These are phyloP conservation scores for Erethizon dorsatum DNA, from an alignment of 2,797 vertebrate genomes.

Conservation along the genomic window DNA sequence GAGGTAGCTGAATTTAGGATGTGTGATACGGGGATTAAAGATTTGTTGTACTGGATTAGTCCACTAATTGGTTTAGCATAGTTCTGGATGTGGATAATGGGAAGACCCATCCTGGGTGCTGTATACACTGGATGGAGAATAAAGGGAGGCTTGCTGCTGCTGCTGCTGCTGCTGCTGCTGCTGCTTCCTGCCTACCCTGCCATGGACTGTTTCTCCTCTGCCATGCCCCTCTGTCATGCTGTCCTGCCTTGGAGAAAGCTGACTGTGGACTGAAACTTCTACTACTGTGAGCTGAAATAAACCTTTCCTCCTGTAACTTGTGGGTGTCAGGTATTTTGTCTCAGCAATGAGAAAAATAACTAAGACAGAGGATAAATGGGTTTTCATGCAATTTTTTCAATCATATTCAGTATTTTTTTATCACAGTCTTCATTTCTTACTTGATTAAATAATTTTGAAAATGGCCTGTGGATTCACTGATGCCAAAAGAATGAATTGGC, in stretches of 20 bases:
- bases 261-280: not conserved
- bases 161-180: no score
- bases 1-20: not conserved
- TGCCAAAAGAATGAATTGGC: not conserved
- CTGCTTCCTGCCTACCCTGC: not conserved
- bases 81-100: not conserved
- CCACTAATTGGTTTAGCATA: not conserved
- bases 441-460: conserved; percentile 18
- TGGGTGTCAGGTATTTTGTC: not conserved
- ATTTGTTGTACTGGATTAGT: not conserved
- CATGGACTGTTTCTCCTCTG: not conserved
- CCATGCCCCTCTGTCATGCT: not conserved
- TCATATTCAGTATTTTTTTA: not conserved
- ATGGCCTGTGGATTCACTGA: not conserved
- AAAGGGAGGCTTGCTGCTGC: not conserved
- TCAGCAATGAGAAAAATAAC: not conserved
- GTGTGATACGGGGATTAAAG: not conserved
- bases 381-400: not conserved
- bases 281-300: not conserved
- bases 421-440: not conserved
- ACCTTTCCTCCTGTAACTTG: not conserved
- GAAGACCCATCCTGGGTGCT: not conserved
- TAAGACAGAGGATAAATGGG: not conserved
- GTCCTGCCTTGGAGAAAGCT: not conserved
- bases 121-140: not conserved